Percentiles rank a stretch among this genome's conserved stretches.
These are phyloP conservation scores for Microctenopoma lineatum DNA, from an alignment of 2,797 vertebrate genomes.

Conservation along the genomic window DNA sequence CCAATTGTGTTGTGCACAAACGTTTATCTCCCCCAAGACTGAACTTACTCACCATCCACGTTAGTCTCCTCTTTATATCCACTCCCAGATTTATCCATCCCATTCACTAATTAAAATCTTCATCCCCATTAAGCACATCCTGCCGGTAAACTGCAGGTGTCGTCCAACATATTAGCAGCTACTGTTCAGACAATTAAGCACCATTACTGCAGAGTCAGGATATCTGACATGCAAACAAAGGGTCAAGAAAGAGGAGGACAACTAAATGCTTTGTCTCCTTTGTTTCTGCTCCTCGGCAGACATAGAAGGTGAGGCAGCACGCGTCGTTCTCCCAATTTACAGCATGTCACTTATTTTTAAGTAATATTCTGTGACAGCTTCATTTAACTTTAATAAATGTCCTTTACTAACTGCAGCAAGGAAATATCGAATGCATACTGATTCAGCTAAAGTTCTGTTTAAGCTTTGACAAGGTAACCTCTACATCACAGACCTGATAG, in stretches of 20 bases:
- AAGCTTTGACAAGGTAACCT: neutral
- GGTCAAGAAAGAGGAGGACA: neutral
- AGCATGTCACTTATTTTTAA: slow-evolving; percentile 51
- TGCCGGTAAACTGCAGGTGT: neutral
- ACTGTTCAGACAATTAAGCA: neutral
- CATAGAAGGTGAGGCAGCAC: slow-evolving; percentile 27
- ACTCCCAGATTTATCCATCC: too few species aligned
- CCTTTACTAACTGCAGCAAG: neutral
- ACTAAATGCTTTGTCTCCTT: slow-evolving; percentile 2
- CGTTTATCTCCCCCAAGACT: neutral
- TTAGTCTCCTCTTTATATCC: too few species aligned
- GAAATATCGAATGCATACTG: slow-evolving; percentile 14
- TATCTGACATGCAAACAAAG: neutral
- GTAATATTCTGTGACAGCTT: slow-evolving; percentile 59
- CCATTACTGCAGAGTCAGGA: neutral
- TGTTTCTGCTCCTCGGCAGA: slow-evolving; percentile 16
- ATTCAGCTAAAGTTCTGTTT: slow-evolving; percentile 9
- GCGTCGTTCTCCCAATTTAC: slow-evolving; percentile 40
- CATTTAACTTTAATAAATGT: slow-evolving; percentile 37
- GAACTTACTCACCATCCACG: neutral
- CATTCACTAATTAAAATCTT: neutral
- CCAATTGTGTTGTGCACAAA: neutral
- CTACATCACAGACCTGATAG: neutral
- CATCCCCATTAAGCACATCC: neutral
- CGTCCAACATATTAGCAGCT: neutral